These are phyloP conservation scores for Eidolon dupreanum DNA, from an alignment of 2,797 vertebrate genomes.

Conservation along the genomic window DNA sequence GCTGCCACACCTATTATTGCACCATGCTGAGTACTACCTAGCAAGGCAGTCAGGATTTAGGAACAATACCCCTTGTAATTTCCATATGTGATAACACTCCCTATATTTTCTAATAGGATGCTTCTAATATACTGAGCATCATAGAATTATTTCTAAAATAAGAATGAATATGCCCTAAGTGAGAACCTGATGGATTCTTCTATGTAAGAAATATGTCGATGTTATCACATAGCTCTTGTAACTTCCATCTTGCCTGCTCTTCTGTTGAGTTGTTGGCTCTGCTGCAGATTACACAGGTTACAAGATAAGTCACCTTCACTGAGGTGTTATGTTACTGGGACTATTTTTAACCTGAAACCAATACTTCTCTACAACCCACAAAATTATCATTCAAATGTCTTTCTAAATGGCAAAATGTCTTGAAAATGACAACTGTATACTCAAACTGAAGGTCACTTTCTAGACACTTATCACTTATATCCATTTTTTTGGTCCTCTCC, in stretches of 20 bases:
- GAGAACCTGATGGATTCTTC: neutral
- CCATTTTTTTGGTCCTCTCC: neutral
- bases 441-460: conserved; percentile 22
- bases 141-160: conserved; percentile 40
- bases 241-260: neutral
- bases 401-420: conserved; percentile 49
- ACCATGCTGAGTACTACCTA: neutral
- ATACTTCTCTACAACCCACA: neutral
- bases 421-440: conserved; percentile 15
- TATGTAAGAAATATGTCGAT: neutral
- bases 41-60: neutral
- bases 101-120: neutral
- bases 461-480: conserved; percentile 13
- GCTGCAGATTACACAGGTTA: neutral
- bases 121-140: neutral
- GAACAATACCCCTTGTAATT: neutral
- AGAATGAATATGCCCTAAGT: neutral
- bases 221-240: conserved; percentile 10
- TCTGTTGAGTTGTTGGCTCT: conserved; percentile 15
- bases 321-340: neutral
- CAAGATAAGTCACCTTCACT: conserved; percentile 17
- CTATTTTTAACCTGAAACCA: conserved; percentile 33
- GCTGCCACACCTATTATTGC: neutral
- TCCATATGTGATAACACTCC: neutral
- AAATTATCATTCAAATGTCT: conserved; percentile 36